phyloP scores from a whole-genome alignment of 2,797 vertebrate genomes.

The Acanthornis magna region DNA sequence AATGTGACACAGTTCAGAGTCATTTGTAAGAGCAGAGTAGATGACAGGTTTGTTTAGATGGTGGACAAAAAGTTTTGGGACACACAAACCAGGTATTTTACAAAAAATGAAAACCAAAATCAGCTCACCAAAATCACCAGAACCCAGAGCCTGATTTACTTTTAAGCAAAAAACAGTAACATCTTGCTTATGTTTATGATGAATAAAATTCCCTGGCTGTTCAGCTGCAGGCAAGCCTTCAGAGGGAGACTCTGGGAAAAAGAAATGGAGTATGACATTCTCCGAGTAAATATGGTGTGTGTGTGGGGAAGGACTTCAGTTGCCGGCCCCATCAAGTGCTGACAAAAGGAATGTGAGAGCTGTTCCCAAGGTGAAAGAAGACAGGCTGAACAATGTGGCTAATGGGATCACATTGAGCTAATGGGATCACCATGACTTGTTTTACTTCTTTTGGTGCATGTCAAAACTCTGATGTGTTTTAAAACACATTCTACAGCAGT shows the following conservation, averaged over 20 bases:
- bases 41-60: not conserved
- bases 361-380: conserved; percentile 69
- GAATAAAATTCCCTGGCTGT: not conserved
- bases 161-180: not conserved
- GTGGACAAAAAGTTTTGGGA: not conserved
- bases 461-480: conserved; percentile 58
- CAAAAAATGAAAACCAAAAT: not conserved
- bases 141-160: not conserved
- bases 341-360: conserved; percentile 68
- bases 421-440: conserved; percentile 59
- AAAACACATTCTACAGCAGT: conserved; percentile 41
- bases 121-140: not conserved
- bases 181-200: not conserved
- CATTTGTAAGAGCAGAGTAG: not conserved
- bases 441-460: conserved; percentile 54
- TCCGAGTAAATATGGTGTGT: conserved; percentile 8
- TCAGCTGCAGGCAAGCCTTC: not conserved
- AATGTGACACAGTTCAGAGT: not conserved
- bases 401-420: conserved; percentile 67
- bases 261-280: conserved; percentile 43
- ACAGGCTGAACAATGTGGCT: conserved; percentile 64
- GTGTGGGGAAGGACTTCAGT: conserved; percentile 47
- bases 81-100: not conserved
- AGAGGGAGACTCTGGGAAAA: conserved; percentile 12
- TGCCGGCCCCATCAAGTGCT: conserved; percentile 40